Percentiles rank a stretch among this genome's conserved stretches.
These are phyloP conservation scores for Eumeta japonica DNA, from an alignment of 1,140 invertebrate species.

Conservation along the genomic window DNA sequence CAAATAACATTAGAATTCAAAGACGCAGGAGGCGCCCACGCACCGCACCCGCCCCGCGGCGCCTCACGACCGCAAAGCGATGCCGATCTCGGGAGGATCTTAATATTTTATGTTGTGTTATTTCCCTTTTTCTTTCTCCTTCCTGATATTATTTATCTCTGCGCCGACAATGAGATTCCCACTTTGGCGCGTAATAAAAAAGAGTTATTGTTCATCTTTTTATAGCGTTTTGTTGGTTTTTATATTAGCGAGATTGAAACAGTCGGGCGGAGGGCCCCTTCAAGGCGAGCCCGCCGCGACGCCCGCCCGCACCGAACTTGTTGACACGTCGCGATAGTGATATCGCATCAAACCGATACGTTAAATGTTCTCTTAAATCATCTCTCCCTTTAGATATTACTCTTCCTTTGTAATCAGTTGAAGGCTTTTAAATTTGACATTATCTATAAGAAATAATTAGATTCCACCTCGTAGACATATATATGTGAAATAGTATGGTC, in stretches of 20 bases:
- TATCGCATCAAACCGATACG: no score
- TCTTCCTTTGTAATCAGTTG: no score
- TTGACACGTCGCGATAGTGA: no score
- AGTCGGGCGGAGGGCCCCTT: conserved; percentile 18
- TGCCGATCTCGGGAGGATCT: conserved; percentile 54
- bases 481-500: no score
- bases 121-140: conserved; percentile 52
- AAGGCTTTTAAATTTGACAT: no score
- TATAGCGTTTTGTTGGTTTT: conserved; percentile 40
- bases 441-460: no score
- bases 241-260: conserved; percentile 42
- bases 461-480: no score
- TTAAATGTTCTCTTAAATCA: no score
- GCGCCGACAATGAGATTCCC: conserved; percentile 54
- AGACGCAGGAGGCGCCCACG: conserved; percentile 34
- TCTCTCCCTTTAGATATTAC: no score
- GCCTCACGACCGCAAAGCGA: conserved; percentile 46
- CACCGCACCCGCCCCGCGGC: not conserved
- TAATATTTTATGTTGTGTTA: conserved; percentile 58
- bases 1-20: conserved; percentile 56
- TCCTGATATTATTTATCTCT: conserved; percentile 54
- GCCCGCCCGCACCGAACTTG: no score
- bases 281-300: no score
- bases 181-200: conserved; percentile 55
- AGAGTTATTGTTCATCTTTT: conserved; percentile 57